Evolutionary conservation across 2,113 vertebrate genomes (phyloP), one percentile per base, ranked within the genome.

Genomic region (Ammodytes dubius): DNA sequence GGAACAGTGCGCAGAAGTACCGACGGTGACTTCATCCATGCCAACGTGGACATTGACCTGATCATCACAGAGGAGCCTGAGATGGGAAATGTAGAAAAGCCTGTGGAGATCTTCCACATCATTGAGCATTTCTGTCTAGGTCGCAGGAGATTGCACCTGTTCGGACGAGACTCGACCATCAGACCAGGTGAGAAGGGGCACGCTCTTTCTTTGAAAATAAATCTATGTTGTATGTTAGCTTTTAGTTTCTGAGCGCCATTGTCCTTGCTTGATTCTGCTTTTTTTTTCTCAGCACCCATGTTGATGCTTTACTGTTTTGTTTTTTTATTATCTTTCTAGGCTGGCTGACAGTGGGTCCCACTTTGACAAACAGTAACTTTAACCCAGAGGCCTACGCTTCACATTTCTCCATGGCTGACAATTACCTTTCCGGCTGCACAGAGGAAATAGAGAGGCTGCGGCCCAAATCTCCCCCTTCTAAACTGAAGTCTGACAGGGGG

Each of bases 21-120:
- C 0, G 98, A 99, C 0, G 98, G 98, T 0, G 98, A 99, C 89
- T 99, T 99, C 91, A 99, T 99, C 88, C 98, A 99, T 11, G 97
- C 98, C 37, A 99, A 99, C 2, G 98, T 99, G 2, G 98, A 99
- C 84, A 99, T 99, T 65, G 98, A 99, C 91, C 94, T 99, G 39
- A 99, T 99, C 83, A 99, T 99, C 84, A 99, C 98, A 0, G 98
- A 99, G 79, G 98, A 99, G 89, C 98, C 98, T 0, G 98, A 99
- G 87, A 99, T 99, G 49, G 98, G 98, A 66, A 99, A 99, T 72
- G 98, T 98, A 39, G 98, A 99, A 91, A 99, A 99, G 63, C 98
- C 98, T 0, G 98, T 99, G 3, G 98, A 99, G 94, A 99, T 99
- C 60, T 99, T 99, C 77, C 98, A 99, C 88, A 99, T 99, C 79